These are phyloP conservation scores for Leptestheria dahalacensis DNA, from an alignment of 1,140 invertebrate species.

Conservation along the genomic window DNA sequence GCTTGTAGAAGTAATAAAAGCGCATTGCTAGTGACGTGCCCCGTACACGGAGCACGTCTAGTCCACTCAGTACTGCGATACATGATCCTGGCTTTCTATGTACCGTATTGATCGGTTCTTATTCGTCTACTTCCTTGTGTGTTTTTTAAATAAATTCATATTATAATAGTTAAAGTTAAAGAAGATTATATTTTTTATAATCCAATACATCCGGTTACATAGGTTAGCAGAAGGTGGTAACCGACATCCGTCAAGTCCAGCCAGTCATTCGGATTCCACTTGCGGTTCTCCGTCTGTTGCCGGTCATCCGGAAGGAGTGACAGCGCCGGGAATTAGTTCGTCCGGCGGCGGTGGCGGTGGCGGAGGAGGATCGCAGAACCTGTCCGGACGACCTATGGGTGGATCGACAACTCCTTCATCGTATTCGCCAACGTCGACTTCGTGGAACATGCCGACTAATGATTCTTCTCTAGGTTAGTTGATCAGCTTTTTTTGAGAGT, in stretches of 20 bases:
- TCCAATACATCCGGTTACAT: background rate
- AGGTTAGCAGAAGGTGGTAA: constrained; percentile 11
- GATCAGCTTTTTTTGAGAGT: too few species aligned
- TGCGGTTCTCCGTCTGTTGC: constrained; percentile 13
- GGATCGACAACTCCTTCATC: background rate
- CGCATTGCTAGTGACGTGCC: background rate
- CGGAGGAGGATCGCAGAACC: background rate
- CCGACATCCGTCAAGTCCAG: constrained; percentile 22
- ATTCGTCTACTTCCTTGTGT: background rate
- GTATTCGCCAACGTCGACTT: background rate
- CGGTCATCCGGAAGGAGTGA: constrained; percentile 17
- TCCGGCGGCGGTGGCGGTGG: background rate
- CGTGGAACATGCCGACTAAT: background rate
- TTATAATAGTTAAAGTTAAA: background rate
- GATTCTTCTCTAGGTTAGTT: background rate
- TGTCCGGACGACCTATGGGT: background rate
- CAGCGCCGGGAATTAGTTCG: background rate
- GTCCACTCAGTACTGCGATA: background rate
- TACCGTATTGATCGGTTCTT: background rate
- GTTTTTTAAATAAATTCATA: background rate
- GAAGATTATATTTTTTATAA: background rate
- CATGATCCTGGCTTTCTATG: background rate
- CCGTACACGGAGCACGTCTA: background rate
- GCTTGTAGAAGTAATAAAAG: background rate
- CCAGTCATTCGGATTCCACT: constrained; percentile 19